These are phyloP conservation scores for Ranitomeya imitator DNA, from an alignment of 2,113 vertebrate genomes.

Conservation along the genomic window DNA sequence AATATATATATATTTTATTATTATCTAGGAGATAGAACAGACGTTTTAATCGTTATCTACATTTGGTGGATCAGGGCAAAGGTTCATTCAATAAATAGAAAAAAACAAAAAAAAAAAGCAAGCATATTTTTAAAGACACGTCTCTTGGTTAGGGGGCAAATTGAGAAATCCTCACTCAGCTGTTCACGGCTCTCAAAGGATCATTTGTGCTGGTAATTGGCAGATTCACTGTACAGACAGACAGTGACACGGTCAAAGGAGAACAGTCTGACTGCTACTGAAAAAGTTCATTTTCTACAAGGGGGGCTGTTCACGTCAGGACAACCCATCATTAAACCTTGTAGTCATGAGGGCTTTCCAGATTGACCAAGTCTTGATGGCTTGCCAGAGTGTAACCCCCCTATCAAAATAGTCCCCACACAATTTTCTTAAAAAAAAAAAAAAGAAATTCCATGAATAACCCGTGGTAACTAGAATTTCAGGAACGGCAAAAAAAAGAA, in stretches of 20 bases:
- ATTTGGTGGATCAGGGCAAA: accelerated
- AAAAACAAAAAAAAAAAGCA: conserved; percentile 15
- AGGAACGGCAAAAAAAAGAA: too few relatives aligned
- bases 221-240: conserved; percentile 12
- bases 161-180: conserved; percentile 38
- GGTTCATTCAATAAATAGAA: conserved; percentile 41
- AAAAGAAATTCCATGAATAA: too few relatives aligned
- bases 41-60: accelerated
- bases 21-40: neutral
- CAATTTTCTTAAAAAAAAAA: too few relatives aligned
- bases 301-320: neutral
- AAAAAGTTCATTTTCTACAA: neutral
- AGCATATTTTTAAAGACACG: conserved; percentile 42
- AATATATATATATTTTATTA: neutral
- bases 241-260: neutral
- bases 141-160: conserved; percentile 46
- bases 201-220: conserved; percentile 42
- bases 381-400: neutral
- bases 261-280: neutral
- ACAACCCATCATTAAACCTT: neutral
- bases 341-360: neutral
- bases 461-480: too few relatives aligned
- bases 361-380: neutral
- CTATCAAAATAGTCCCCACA: neutral
- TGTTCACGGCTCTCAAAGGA: conserved; percentile 44